Conservation (phyloP, 2,113 vertebrate species). For the Vicugna pacos region DNA sequence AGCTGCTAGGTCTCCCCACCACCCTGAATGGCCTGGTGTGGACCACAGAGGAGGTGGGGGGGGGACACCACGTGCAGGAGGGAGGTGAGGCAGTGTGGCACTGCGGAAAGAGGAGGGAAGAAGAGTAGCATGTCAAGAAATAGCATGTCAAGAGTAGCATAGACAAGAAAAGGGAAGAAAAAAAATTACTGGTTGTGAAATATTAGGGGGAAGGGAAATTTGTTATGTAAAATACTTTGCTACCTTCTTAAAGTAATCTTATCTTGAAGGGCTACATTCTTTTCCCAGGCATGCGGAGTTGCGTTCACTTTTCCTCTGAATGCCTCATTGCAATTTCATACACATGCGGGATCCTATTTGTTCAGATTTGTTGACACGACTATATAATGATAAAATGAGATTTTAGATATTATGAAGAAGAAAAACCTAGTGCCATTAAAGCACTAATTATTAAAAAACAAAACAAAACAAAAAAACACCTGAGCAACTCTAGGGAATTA, state of each 20-base stretch:
- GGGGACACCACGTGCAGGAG: not conserved
- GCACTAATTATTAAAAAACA: not conserved
- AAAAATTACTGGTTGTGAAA: not conserved
- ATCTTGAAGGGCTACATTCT: not conserved
- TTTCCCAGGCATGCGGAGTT: not conserved
- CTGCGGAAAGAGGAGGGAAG: not conserved
- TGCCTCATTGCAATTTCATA: not conserved
- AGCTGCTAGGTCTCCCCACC: not conserved
- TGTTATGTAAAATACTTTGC: not conserved
- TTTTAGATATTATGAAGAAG: not conserved
- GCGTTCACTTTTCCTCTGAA: constrained; percentile 17
- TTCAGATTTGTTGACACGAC: not conserved
- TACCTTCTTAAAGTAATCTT: not conserved
- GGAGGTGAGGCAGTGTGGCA: not conserved
- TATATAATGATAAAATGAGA: not conserved
- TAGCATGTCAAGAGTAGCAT: not conserved
- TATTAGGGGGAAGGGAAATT: not conserved
- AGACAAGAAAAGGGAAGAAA: not conserved
- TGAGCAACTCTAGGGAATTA: not conserved
- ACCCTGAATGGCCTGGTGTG: not conserved
- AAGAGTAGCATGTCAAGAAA: not conserved
- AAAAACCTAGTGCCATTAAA: not conserved
- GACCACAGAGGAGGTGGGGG: not conserved
- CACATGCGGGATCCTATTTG: not conserved
- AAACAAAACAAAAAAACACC: not conserved